Evolutionary conservation across 2,113 vertebrate species (phyloP), one percentile per base, ranked within the genome.

Genomic region (Entomyzon cyanotis): DNA sequence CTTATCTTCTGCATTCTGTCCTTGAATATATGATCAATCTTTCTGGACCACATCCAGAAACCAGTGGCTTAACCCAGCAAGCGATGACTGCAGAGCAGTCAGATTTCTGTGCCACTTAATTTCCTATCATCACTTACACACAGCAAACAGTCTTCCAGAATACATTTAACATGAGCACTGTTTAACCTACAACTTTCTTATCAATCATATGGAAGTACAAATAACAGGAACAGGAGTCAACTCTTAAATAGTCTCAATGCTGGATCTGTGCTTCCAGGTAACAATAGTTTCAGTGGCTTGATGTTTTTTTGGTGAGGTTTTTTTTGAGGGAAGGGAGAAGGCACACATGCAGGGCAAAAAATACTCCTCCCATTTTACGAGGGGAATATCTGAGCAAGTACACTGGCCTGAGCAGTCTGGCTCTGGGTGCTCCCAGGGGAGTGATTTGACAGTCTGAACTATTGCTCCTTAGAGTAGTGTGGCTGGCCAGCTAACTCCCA

Each of bases 401-500:
- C 39, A 12, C 17, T 82, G 87, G 88, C 47, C 77, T 89, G 60
- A 78, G 53, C 74, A 73, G 44, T 50, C 64, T 96, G 93, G 91
- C 87, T 73, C 83, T 28, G 73, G 30, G 17, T 71, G 42, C 13
- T 97, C 95, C 95, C 96, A 90, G 63, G 74, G 96, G 96, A 84
- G 84, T 56, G 67, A 95, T 93, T 87, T 92, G 64, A 81, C 80
- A 90, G 77, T 39, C 83, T 93, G 91, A 90, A 94, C 90, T 95
- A 85, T 93, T 93, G 94, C 84, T 96, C 89, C 79, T 92, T 64
- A 1, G 93, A 95, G 95, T 74, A 37, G 56, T 49, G 86, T 94
- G 91, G 89, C 91, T 83, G 56, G 93, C 96, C 87, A 90, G 56
- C 93, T 46, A 96, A 94, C 31, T 96, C 96, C 95, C 95, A 87